A percentile compares a stretch with the other conserved stretches of the same genome.
These are phyloP conservation scores for Acestrorhynchus altus DNA, from an alignment of 2,797 vertebrate species.

Conservation along the genomic window DNA sequence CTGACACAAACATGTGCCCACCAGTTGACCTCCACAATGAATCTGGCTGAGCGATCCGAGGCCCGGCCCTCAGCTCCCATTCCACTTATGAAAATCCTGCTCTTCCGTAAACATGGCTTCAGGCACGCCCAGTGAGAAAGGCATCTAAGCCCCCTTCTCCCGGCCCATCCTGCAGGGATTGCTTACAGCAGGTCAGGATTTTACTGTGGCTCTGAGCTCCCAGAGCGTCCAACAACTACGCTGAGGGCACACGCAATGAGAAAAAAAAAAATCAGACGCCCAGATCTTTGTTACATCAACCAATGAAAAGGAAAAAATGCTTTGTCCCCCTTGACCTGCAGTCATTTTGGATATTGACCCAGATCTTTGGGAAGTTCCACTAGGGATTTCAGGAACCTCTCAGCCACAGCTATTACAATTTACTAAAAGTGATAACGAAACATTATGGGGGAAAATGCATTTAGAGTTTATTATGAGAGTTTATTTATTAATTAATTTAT, in stretches of 20 bases:
- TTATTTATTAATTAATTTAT: too few species aligned
- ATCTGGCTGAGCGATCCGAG: slow-evolving; percentile 26
- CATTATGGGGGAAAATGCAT: neutral
- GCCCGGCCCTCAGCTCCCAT: slow-evolving; percentile 33
- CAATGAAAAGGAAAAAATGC: neutral
- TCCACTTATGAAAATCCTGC: slow-evolving; percentile 29
- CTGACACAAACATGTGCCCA: slow-evolving; percentile 50
- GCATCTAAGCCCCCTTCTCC: slow-evolving; percentile 25
- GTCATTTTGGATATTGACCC: slow-evolving; percentile 1
- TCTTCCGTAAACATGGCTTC: slow-evolving; percentile 44
- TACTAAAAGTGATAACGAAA: neutral
- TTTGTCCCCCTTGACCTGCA: neutral
- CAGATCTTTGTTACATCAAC: slow-evolving; percentile 4
- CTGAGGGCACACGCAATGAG: neutral
- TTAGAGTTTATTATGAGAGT: neutral
- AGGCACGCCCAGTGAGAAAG: slow-evolving; percentile 18
- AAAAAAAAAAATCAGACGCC: neutral
- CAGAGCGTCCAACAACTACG: slow-evolving; percentile 4
- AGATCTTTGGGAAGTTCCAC: neutral
- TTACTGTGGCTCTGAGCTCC: neutral
- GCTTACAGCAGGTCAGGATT: slow-evolving; percentile 36
- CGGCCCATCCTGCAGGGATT: slow-evolving; percentile 11
- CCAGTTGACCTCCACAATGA: slow-evolving; percentile 47
- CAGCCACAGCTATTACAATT: neutral
- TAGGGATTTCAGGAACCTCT: neutral